Conservation (phyloP, 2,888 invertebrate species). For the Nebria brevicollis region DNA sequence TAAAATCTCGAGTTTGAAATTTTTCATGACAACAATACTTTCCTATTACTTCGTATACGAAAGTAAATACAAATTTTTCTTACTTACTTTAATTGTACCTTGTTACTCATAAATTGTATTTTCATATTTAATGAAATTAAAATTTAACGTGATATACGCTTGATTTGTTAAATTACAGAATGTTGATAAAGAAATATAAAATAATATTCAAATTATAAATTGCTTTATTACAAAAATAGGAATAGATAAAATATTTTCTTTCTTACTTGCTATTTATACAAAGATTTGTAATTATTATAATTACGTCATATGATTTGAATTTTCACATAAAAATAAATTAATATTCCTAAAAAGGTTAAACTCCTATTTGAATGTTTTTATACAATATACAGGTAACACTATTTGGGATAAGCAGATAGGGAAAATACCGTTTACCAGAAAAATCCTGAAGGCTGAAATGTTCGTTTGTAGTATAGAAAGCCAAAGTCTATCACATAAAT, state of each 20-base stretch:
- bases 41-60: no score
- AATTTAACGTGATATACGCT: no score
- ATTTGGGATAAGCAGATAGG: constrained; percentile 26
- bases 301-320: constrained; percentile 31
- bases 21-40: no score
- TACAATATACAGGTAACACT: constrained; percentile 41
- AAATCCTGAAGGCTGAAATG: constrained; percentile 12
- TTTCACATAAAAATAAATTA: constrained; percentile 43
- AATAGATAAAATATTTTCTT: constrained; percentile 49
- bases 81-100: no score
- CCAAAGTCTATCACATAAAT: constrained; percentile 40
- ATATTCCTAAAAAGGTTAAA: constrained; percentile 33
- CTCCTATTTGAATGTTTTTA: constrained; percentile 19
- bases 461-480: constrained; percentile 3
- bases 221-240: constrained; percentile 50
- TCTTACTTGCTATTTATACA: constrained; percentile 45
- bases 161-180: no score
- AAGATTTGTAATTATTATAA: constrained; percentile 48
- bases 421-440: constrained; percentile 36
- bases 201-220: constrained; percentile 39
- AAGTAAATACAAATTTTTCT: no score
- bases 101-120: no score
- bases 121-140: no score
- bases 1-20: no score
- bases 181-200: neutral